Conservation (phyloP, 2,797 vertebrate genomes). For the Chelmon rostratus region DNA sequence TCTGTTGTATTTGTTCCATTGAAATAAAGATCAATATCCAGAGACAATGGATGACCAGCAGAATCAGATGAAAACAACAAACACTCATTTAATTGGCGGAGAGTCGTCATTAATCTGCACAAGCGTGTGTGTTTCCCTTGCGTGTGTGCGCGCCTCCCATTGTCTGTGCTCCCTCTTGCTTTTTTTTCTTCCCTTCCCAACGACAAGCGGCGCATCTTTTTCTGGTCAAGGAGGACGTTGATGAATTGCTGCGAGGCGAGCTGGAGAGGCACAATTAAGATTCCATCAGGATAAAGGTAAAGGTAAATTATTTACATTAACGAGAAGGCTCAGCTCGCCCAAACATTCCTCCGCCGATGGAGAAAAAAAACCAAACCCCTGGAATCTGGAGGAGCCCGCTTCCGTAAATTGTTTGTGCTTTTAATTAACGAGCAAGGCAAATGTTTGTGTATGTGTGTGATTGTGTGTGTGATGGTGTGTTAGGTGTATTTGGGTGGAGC, state of each 20-base stretch:
- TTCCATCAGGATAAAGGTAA: constrained; percentile 90
- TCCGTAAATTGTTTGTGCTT: constrained; percentile 77
- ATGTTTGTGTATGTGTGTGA: constrained; percentile 40
- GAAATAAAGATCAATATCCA: constrained; percentile 81
- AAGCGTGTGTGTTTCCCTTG: constrained; percentile 48
- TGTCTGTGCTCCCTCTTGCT: constrained; percentile 34
- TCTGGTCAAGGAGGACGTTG: constrained; percentile 78
- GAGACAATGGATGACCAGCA: constrained; percentile 77
- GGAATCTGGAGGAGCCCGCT: constrained; percentile 56
- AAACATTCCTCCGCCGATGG: constrained; percentile 75
- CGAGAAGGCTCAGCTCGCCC: constrained; percentile 72
- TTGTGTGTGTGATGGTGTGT: constrained; percentile 28
- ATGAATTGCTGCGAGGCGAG: constrained; percentile 81
- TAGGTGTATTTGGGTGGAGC: constrained; percentile 29
- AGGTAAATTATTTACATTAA: constrained; percentile 90
- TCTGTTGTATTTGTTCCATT: constrained; percentile 63
- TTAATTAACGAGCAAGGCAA: constrained; percentile 79
- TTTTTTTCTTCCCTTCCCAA: constrained; percentile 28
- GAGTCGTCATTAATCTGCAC: constrained; percentile 78
- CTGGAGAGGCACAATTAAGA: constrained; percentile 88
- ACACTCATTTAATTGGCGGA: constrained; percentile 75
- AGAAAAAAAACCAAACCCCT: constrained; percentile 20
- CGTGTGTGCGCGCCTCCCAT: constrained; percentile 36
- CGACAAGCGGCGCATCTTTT: constrained; percentile 67
- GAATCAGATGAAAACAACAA: constrained; percentile 76